Conservation (phyloP, 2,113 vertebrate genomes). For the Notechis scutatus region DNA sequence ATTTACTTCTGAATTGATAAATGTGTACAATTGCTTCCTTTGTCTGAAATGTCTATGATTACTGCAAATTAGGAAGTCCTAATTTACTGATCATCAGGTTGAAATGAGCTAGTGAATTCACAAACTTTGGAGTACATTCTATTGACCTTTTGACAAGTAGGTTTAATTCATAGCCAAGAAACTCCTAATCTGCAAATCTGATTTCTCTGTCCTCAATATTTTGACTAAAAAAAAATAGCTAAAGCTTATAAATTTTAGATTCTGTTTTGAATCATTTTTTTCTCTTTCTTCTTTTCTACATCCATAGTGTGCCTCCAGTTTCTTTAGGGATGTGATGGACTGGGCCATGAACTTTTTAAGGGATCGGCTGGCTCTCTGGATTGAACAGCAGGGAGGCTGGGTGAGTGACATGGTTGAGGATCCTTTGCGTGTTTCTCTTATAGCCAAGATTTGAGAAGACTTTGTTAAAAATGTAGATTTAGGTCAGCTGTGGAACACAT, state of each 20-base stretch:
- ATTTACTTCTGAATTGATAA: not conserved
- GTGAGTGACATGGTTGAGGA: slow-evolving; percentile 64
- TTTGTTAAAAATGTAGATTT: not conserved
- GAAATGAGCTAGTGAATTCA: not conserved
- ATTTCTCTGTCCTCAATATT: not conserved
- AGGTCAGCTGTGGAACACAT: not conserved
- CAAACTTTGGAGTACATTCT: not conserved
- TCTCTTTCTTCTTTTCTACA: slow-evolving; percentile 42
- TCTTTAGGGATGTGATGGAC: slow-evolving; percentile 75
- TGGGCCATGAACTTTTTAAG: slow-evolving; percentile 84
- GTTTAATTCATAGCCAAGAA: not conserved
- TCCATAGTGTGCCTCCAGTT: slow-evolving; percentile 75
- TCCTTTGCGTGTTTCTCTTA: not conserved
- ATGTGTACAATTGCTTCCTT: not conserved
- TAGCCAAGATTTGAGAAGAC: not conserved
- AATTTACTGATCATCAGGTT: not conserved
- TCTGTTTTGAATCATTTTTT: not conserved
- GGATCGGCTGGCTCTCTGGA: slow-evolving; percentile 82
- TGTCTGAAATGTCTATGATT: not conserved
- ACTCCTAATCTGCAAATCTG: not conserved
- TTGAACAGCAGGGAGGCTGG: slow-evolving; percentile 89
- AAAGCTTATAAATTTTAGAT: not conserved
- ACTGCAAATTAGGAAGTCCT: not conserved
- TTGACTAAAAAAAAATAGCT: not conserved
- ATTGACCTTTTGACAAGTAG: not conserved